phyloP scores from a whole-genome alignment of 2,113 vertebrate genomes.

The Pterophyllum scalare region DNA sequence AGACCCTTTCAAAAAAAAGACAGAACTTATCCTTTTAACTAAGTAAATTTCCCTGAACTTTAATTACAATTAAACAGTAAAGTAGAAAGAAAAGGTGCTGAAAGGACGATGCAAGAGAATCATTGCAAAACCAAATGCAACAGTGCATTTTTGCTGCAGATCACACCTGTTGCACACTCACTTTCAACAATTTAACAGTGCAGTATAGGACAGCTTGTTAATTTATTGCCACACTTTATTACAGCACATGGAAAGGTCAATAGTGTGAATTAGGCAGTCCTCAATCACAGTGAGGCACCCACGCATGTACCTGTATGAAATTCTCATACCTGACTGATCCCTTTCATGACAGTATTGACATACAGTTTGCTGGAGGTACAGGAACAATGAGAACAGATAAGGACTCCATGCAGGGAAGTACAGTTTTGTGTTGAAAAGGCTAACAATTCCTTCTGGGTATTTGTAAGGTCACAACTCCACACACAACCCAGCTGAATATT shows the following conservation, averaged over 20 bases:
- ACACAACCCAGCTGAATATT: conserved; percentile 27
- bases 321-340: conserved; percentile 57
- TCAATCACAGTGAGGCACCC: neutral
- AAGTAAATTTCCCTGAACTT: neutral
- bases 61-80: neutral
- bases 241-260: conserved; percentile 58
- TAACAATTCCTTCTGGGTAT: conserved; percentile 44
- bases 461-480: conserved; percentile 20
- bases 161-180: conserved; percentile 12
- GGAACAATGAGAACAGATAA: conserved; percentile 42
- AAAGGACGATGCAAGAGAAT: neutral
- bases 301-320: conserved; percentile 10
- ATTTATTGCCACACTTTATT: conserved; percentile 31
- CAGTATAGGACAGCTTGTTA: neutral
- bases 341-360: conserved; percentile 50
- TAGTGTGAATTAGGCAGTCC: conserved; percentile 19
- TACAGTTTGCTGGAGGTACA: conserved; percentile 26
- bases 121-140: neutral
- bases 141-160: neutral
- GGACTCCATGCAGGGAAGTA: conserved; percentile 31
- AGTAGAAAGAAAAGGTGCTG: neutral
- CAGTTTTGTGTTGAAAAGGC: conserved; percentile 66
- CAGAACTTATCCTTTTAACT: neutral
- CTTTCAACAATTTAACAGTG: conserved; percentile 17
- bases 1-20: neutral